Conservation (phyloP, 2,113 vertebrate genomes). For the Glaucidium brasilianum region DNA sequence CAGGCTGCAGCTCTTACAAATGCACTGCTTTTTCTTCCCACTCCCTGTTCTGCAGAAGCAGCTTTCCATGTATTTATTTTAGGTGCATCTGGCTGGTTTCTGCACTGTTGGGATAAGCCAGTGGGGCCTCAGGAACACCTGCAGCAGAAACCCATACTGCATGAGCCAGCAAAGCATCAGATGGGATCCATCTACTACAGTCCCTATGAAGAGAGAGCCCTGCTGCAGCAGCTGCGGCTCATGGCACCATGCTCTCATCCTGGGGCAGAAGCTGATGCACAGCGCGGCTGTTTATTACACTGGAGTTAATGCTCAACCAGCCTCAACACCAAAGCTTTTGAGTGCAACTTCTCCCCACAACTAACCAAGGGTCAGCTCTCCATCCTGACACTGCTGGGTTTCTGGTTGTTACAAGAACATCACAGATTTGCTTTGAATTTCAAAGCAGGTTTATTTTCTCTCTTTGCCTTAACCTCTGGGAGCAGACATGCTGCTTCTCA, state of each 20-base stretch:
- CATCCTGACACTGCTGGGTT: not conserved
- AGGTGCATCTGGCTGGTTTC: not conserved
- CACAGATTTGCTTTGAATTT: fast-evolving
- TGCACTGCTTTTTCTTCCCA: not conserved
- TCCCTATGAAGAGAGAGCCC: not conserved
- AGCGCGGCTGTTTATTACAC: fast-evolving
- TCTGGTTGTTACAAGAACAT: not conserved
- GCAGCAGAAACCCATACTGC: not conserved
- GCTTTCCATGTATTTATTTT: not conserved
- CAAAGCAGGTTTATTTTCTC: not conserved
- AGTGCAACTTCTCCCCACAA: not conserved
- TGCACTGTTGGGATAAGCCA: not conserved
- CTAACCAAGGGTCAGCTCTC: not conserved
- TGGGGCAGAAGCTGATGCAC: not conserved
- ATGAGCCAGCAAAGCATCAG: not conserved
- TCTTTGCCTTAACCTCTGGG: not conserved
- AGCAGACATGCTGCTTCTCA: not conserved
- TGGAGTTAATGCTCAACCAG: not conserved
- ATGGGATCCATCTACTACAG: not conserved
- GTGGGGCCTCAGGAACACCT: not conserved
- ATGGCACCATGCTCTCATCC: fast-evolving
- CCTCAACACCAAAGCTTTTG: not conserved
- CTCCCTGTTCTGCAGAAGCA: not conserved
- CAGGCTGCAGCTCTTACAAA: not conserved
- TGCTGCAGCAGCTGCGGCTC: not conserved